A percentile compares a stretch with the other conserved stretches of the same genome.
Evolutionary conservation across 2,113 vertebrate genomes (phyloP).

Genomic region (Callithrix jacchus): DNA sequence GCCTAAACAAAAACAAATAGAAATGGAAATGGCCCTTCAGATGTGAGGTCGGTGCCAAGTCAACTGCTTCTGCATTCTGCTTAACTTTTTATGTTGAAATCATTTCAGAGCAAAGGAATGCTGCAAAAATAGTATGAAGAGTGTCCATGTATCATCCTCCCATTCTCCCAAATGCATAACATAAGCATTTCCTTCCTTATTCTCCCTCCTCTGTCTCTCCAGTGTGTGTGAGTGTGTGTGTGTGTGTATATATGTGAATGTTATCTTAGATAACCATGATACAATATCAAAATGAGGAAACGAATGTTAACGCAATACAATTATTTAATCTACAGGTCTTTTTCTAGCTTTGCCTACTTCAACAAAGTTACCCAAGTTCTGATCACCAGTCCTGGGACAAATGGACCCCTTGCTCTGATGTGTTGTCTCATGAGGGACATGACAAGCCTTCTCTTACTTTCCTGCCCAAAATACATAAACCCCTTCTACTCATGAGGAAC

Average conservation of each 20-base stretch:
- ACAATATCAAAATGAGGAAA: background rate
- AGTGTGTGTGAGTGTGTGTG: background rate
- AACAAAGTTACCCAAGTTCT: background rate
- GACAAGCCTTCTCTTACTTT: background rate
- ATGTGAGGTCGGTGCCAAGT: background rate
- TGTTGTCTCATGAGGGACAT: background rate
- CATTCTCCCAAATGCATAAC: background rate
- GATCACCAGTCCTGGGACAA: background rate
- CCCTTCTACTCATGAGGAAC: background rate
- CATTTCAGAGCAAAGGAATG: background rate
- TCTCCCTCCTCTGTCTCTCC: background rate
- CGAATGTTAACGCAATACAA: background rate
- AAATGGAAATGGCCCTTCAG: rapidly evolving
- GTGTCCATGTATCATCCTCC: background rate
- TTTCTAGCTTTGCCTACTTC: background rate
- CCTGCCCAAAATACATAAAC: background rate
- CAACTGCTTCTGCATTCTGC: background rate
- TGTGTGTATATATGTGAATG: background rate
- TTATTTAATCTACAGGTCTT: background rate
- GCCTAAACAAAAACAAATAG: background rate
- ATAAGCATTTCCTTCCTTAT: background rate
- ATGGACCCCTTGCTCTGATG: background rate
- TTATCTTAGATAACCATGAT: background rate
- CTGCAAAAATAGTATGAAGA: background rate
- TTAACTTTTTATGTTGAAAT: conserved; percentile 34